Conservation (phyloP, 2,888 invertebrate species). For the Pristionchus exspectatus region DNA sequence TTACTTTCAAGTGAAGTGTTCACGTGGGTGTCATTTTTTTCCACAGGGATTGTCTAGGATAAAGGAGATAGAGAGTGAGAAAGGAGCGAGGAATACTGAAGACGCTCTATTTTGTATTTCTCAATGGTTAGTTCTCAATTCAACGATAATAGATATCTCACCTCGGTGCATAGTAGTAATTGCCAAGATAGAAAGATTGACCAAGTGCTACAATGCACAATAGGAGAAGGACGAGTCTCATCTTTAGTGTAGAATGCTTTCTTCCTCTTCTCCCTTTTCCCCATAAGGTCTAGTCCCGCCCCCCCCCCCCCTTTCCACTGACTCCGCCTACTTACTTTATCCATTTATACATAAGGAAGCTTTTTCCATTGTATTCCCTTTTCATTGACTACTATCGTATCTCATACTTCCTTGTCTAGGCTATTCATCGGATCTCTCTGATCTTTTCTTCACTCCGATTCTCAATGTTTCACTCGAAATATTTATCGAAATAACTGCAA, state of each 20-base stretch:
- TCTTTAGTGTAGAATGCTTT: background rate
- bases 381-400: background rate
- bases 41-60: background rate
- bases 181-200: constrained; percentile 36
- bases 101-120: background rate
- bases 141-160: background rate
- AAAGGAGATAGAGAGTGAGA: background rate
- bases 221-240: constrained; percentile 8
- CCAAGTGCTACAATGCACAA: background rate
- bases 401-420: background rate
- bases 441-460: background rate
- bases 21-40: background rate
- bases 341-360: background rate
- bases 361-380: background rate
- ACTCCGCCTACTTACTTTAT: constrained; percentile 28
- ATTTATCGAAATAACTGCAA: constrained; percentile 26
- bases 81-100: background rate
- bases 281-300: background rate
- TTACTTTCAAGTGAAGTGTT: background rate
- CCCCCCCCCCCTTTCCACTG: background rate
- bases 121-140: no score
- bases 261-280: background rate
- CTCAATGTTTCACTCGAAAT: background rate
- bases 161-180: constrained; percentile 41
- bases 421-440: background rate